Conservation (phyloP, 2,113 vertebrate genomes). For the Glaucidium brasilianum region DNA sequence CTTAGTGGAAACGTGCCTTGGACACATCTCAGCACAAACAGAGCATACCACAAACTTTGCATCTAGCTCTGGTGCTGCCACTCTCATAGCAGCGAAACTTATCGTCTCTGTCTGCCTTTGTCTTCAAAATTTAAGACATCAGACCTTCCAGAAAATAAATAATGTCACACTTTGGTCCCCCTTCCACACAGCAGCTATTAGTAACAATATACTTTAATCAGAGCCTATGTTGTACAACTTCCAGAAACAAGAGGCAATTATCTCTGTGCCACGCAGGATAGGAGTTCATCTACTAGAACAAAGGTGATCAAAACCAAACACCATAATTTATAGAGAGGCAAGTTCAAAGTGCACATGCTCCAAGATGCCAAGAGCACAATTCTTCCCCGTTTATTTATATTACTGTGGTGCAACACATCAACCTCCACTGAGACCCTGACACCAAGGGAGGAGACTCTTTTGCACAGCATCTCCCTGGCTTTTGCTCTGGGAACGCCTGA, state of each 20-base stretch:
- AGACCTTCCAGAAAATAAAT: not conserved
- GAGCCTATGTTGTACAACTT: constrained; percentile 3
- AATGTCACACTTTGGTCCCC: not conserved
- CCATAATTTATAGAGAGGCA: not conserved
- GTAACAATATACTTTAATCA: not conserved
- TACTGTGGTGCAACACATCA: not conserved
- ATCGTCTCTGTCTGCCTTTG: not conserved
- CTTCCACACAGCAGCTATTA: not conserved
- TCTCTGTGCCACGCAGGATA: not conserved
- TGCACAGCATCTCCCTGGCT: not conserved
- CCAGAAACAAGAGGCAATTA: constrained; percentile 34
- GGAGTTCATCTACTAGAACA: not conserved
- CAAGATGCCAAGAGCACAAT: not conserved
- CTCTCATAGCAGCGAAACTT: not conserved
- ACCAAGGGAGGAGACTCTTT: not conserved
- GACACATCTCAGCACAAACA: not conserved
- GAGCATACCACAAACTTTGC: not conserved
- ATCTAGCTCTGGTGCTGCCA: not conserved
- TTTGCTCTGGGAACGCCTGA: not conserved
- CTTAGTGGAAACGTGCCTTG: not conserved
- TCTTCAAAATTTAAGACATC: not conserved
- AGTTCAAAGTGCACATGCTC: not conserved
- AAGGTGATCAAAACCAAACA: constrained; percentile 9
- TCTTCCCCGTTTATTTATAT: not conserved
- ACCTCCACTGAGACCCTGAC: not conserved